phyloP scores from a whole-genome alignment of 2,113 vertebrate species.

The Sinosuthora webbiana region DNA sequence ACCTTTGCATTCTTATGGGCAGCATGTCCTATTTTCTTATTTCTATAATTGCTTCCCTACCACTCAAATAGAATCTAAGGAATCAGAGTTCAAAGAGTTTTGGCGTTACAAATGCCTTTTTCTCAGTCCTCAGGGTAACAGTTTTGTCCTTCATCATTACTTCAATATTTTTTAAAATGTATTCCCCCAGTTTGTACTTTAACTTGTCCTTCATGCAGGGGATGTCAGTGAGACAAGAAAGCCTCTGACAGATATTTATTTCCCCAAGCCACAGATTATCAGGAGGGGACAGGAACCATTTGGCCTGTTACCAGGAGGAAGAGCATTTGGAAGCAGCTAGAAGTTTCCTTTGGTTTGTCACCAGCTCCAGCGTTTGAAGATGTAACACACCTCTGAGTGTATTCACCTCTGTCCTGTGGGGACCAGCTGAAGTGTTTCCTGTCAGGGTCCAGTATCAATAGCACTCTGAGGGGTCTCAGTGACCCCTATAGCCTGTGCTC shows the following conservation, averaged over 20 bases:
- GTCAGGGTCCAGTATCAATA: constrained; percentile 60
- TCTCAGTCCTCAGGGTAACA: neutral
- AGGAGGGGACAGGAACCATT: neutral
- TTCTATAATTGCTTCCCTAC: neutral
- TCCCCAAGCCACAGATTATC: neutral
- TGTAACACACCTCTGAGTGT: constrained; percentile 44
- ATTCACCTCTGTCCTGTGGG: constrained; percentile 39
- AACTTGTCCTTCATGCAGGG: neutral
- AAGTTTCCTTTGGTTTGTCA: constrained; percentile 48
- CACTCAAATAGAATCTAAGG: neutral
- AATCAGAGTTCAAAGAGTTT: neutral
- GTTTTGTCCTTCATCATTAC: neutral
- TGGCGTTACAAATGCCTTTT: neutral
- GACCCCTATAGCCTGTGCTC: constrained; percentile 78
- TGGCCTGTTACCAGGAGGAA: neutral
- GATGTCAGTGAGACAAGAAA: neutral
- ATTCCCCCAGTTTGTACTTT: neutral
- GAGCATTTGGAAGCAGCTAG: neutral
- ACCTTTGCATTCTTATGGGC: neutral
- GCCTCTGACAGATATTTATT: neutral
- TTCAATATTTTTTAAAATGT: neutral
- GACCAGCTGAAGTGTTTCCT: constrained; percentile 75
- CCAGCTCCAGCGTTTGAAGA: constrained; percentile 40
- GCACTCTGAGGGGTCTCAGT: constrained; percentile 70
- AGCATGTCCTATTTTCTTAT: neutral